A percentile compares a stretch with the other conserved stretches of the same genome.
phyloP scores from a whole-genome alignment of 2,888 invertebrate genomes.

The Smittia aterrima region DNA sequence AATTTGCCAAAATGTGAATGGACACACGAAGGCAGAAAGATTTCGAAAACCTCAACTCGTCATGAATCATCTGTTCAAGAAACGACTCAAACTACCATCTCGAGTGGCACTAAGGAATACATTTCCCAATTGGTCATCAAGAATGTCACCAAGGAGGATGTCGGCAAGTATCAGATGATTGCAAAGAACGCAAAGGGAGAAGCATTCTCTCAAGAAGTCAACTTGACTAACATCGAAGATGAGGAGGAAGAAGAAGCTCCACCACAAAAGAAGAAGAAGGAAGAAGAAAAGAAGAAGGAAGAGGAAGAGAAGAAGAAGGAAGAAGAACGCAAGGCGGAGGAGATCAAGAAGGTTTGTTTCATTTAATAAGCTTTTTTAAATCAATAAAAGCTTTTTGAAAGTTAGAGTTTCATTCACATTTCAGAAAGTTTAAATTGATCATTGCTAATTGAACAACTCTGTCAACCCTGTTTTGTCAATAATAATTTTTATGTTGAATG shows the following conservation, averaged over 20 bases:
- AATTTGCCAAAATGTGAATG: constrained; percentile 78
- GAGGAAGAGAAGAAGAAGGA: constrained; percentile 55
- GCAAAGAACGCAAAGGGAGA: constrained; percentile 93
- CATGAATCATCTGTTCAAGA: constrained; percentile 44
- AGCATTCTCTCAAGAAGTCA: constrained; percentile 83
- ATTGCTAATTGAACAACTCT: background rate
- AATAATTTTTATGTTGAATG: background rate
- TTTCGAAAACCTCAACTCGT: constrained; percentile 54
- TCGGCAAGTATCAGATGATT: constrained; percentile 84
- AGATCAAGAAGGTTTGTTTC: constrained; percentile 45
- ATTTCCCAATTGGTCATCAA: constrained; percentile 86
- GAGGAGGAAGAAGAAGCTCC: constrained; percentile 71
- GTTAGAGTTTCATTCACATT: too few relatives aligned
- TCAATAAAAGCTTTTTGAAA: background rate
- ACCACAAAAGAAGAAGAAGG: constrained; percentile 68
- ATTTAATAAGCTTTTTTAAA: background rate
- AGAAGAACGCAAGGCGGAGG: constrained; percentile 45
- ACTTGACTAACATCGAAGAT: constrained; percentile 78
- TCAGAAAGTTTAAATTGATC: background rate
- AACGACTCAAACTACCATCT: constrained; percentile 46
- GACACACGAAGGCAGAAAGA: constrained; percentile 77
- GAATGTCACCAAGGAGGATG: constrained; percentile 75
- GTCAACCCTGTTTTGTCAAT: constrained; percentile 2
- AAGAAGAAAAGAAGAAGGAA: constrained; percentile 53
- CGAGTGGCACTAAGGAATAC: constrained; percentile 63